Evolutionary conservation across 2,888 invertebrate genomes (phyloP).

Genomic region (Linnaemya tessellans): DNA sequence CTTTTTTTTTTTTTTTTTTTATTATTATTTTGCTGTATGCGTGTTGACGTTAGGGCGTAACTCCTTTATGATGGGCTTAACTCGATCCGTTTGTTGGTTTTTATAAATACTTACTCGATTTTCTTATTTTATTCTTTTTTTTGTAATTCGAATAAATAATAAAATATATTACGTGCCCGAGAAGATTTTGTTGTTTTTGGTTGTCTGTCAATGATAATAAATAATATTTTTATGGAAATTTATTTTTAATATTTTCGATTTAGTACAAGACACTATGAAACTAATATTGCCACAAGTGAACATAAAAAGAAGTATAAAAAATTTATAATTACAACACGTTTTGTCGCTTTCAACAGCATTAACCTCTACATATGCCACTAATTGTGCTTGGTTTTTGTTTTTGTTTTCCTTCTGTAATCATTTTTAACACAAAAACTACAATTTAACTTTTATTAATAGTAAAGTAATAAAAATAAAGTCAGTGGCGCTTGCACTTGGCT

Average conservation of each 20-base stretch:
- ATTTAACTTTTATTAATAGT: constrained; percentile 65
- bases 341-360: constrained; percentile 56
- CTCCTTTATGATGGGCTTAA: constrained; percentile 60
- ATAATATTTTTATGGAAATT: constrained; percentile 72
- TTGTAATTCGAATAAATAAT: constrained; percentile 23
- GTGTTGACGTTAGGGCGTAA: constrained; percentile 63
- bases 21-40: neutral
- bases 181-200: constrained; percentile 43
- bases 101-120: constrained; percentile 5
- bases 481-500: constrained; percentile 33
- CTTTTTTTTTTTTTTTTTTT: neutral
- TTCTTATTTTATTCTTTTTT: neutral
- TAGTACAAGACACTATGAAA: constrained; percentile 49
- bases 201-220: constrained; percentile 65
- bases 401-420: constrained; percentile 8
- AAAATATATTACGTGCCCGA: constrained; percentile 62
- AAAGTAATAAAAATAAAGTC: constrained; percentile 45
- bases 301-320: constrained; percentile 9
- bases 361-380: constrained; percentile 44
- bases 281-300: constrained; percentile 25
- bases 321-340: constrained; percentile 70
- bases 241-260: constrained; percentile 70
- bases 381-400: constrained; percentile 49
- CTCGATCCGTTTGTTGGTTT: constrained; percentile 57
- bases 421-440: constrained; percentile 55